A percentile compares a stretch with the other conserved stretches of the same genome.
phyloP scores from a whole-genome alignment of 2,113 vertebrate species.

The Pogona vitticeps region DNA sequence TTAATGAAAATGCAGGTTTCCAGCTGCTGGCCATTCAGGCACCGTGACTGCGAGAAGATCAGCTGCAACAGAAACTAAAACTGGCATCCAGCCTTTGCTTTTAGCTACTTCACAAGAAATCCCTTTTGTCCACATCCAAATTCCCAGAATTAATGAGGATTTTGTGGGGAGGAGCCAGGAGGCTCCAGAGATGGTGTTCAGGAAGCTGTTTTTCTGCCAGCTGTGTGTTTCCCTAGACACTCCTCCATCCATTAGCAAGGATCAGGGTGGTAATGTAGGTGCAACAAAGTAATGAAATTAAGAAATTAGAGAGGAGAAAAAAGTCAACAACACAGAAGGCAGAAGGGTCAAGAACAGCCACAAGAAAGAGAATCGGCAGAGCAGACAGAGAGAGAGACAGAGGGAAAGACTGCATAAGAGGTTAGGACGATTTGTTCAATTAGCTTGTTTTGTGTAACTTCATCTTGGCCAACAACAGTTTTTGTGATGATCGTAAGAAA shows the following conservation, averaged over 20 bases:
- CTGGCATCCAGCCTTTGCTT: not conserved
- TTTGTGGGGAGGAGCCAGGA: conserved; percentile 2
- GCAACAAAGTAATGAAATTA: not conserved
- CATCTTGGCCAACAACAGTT: no score
- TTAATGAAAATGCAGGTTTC: not conserved
- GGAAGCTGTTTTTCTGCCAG: not conserved
- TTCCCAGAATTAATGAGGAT: conserved; percentile 1
- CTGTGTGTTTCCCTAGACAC: not conserved
- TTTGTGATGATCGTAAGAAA: no score
- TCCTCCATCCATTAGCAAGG: not conserved
- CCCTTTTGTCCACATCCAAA: not conserved
- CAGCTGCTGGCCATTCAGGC: not conserved
- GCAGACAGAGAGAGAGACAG: not conserved
- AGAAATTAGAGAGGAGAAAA: not conserved
- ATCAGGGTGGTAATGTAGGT: not conserved
- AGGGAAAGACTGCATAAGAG: not conserved
- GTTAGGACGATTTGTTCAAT: not conserved
- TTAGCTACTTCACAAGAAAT: conserved; percentile 14
- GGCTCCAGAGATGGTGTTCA: not conserved
- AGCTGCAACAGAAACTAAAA: not conserved
- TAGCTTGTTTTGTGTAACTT: no score
- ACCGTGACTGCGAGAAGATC: not conserved
- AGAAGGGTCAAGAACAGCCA: not conserved
- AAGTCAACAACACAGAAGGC: not conserved
- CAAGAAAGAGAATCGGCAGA: not conserved